Evolutionary conservation across 2,888 invertebrate species (phyloP), one percentile per base, ranked within the genome.

Genomic region (Mesochorus sp.): DNA sequence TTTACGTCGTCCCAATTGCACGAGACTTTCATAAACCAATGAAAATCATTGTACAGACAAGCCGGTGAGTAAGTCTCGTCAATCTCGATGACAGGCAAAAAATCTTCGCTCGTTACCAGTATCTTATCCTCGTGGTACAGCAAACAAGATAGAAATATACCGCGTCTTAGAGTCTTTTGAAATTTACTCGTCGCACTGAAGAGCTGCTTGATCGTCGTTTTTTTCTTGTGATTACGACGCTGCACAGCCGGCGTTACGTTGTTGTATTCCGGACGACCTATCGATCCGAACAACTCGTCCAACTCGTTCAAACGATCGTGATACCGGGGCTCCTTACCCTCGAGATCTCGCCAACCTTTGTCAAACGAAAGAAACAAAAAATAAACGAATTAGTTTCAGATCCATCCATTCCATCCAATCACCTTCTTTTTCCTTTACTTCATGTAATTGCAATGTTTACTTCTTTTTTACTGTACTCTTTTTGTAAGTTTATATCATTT

Each of bases 1-100:
- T 98, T 98, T 4, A 98, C 97, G 88, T 99, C 98, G 85, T 98
- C 98, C 99, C 99, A 99, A 0, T 97, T 96, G 90, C 98, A 97
- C 0, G 98, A 96, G 37, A 99, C 95, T 94, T 98, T 98, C 96
- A 99, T 97, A 21, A 99, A 93, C 99, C 99, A 99, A 90, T 99
- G 97, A 91, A 98, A 97, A 91, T 99, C 99, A 77, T 95, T 95
- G 90, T 98, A 95, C 80, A 98, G 95, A 82, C 97, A 96, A 85
- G 96, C 96, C 49, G 98, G 97, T 42, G 78, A 71, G 91, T 97
- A 98, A 31, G 97, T 97, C 91, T 99, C 99, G 90, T 99, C 99
- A 59, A 99, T 97, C 92, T 99, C 98, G 86, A 99, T 96, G 76
- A 98, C 97, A 0, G 99, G 99, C 78, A 99, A 93, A 91, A 97